Evolutionary conservation across 1,140 invertebrate species (phyloP), one percentile per base, ranked within the genome.

Genomic region (Coelopa frigida): DNA sequence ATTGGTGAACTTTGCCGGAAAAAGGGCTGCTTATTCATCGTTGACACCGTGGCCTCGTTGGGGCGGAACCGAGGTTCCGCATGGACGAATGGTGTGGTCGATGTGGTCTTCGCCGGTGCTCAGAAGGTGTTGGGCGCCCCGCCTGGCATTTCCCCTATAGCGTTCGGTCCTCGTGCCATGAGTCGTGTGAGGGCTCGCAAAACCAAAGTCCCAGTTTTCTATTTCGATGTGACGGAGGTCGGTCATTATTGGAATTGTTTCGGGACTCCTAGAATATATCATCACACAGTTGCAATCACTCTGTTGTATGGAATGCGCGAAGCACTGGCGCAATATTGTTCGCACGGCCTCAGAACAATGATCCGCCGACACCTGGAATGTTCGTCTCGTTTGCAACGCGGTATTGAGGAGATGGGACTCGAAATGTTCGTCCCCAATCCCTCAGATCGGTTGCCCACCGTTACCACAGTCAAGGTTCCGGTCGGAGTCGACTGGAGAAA

Each of bases 111-210:
- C 61, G 80, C 85, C 0, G 88, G 86, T 3, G 81, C 84, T 1
- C 91, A 95, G 67, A 95, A 95, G 61, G 80, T 81, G 2, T 64
- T 94, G 3, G 83, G 87, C 44, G 85, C 81, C 12, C 81, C 87
- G 6, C 82, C 91, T 23, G 90, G 90, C 8, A 72, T 89, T n/a
- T 79, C 87, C 12, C 87, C 89, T 0, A 84, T 94, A 27, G 87
- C 88, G n/a, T 93, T 94, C 53, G 87, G 83, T 60, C 70, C 78
- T 2, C 73, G 75, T 52, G 90, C 89, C 5, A 76, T 86, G 80
- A 87, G 75, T 15, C 80, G 78, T 52, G 75, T 89, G 36, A 71
- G 73, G 20, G 61, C 65, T 18, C 73, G 87, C n/a, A 82, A 79
- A 53, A 77, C 71, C 5, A 77, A 74, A 33, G 65, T 81, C 0